A percentile compares a stretch with the other conserved stretches of the same genome.
Evolutionary conservation across 2,888 invertebrate genomes (phyloP).

Genomic region (Lacanobia oleracea): DNA sequence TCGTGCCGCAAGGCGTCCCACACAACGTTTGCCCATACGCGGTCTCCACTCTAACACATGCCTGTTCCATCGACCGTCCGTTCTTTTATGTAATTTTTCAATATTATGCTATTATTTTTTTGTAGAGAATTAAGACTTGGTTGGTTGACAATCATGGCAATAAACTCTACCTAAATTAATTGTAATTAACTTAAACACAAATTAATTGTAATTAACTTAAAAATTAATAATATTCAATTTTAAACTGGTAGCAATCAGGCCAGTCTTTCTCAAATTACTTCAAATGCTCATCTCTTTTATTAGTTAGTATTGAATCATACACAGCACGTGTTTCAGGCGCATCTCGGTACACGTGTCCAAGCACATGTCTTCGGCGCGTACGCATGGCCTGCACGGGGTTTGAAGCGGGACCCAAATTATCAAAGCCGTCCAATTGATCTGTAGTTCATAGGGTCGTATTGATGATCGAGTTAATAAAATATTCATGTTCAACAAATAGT

Average conservation of each 20-base stretch:
- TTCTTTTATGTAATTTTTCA: too few relatives aligned
- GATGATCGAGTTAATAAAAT: constrained; percentile 35
- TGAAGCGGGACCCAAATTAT: constrained; percentile 33
- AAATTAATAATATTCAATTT: neutral
- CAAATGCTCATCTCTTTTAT: neutral
- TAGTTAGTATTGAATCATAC: constrained; percentile 1
- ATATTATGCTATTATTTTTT: too few relatives aligned
- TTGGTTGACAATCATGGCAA: neutral
- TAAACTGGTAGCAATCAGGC: neutral
- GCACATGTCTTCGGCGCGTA: constrained; percentile 8
- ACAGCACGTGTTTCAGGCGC: constrained; percentile 30
- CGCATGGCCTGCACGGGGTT: neutral
- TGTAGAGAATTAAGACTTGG: neutral
- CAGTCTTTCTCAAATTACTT: neutral
- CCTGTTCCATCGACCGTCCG: too few relatives aligned
- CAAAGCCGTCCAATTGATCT: constrained; percentile 39
- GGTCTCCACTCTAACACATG: too few relatives aligned
- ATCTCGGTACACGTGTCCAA: constrained; percentile 29
- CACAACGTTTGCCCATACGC: too few relatives aligned
- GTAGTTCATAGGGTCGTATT: constrained; percentile 18
- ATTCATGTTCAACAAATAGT: constrained; percentile 5
- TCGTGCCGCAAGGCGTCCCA: too few relatives aligned
- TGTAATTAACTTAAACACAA: too few relatives aligned
- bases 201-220: too few relatives aligned
- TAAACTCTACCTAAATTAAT: neutral